A percentile compares a stretch with the other conserved stretches of the same genome.
Evolutionary conservation across 2,888 invertebrate genomes (phyloP).

Genomic region (Cosmopolites sordidus): DNA sequence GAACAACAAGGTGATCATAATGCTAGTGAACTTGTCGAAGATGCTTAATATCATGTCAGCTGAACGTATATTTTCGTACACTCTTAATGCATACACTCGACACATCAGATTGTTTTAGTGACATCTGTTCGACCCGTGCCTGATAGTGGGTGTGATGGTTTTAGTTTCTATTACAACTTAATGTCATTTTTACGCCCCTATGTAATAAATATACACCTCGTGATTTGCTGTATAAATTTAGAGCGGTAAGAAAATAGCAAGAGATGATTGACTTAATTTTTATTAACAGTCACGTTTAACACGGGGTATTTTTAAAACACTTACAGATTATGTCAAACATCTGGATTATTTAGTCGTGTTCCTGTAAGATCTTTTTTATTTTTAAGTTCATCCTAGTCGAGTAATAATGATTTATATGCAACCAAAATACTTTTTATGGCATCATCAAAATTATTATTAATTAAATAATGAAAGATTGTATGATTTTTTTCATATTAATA

Average conservation of each 20-base stretch:
- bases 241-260: constrained; percentile 17
- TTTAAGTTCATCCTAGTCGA: constrained; percentile 9
- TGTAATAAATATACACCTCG: constrained; percentile 29
- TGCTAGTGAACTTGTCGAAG: constrained; percentile 27
- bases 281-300: constrained; percentile 23
- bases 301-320: constrained; percentile 20
- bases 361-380: constrained; percentile 13
- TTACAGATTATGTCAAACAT: constrained; percentile 26
- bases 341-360: constrained; percentile 19
- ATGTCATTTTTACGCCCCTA: constrained; percentile 37
- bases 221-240: constrained; percentile 15
- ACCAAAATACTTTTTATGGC: too few species aligned
- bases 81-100: constrained; percentile 46
- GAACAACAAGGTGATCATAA: constrained; percentile 26
- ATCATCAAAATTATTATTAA: too few species aligned
- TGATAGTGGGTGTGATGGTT: constrained; percentile 42
- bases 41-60: constrained; percentile 26
- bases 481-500: too few species aligned
- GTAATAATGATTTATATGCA: constrained; percentile 5
- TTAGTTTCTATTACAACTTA: constrained; percentile 36
- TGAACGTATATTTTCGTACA: constrained; percentile 39
- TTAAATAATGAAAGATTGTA: too few species aligned
- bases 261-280: constrained; percentile 24
- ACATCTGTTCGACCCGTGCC: constrained; percentile 40
- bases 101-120: constrained; percentile 46